Percentiles rank a stretch among this genome's conserved stretches.
phyloP scores from a whole-genome alignment of 2,888 invertebrate species.

The Mimas tiliae region DNA sequence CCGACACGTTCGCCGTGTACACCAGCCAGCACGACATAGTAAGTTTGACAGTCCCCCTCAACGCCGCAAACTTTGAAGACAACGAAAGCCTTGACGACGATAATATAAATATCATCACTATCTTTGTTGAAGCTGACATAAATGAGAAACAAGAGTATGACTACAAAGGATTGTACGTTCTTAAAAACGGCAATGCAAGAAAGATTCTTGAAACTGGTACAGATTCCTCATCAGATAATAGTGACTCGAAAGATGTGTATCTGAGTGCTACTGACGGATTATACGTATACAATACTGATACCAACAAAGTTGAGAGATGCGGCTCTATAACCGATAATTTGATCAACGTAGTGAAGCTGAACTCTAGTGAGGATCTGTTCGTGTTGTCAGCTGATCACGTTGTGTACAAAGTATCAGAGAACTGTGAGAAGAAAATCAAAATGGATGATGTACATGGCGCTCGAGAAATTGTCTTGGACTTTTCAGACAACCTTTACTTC shows the following conservation, averaged over 20 bases:
- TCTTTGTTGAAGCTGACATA: constrained; percentile 47
- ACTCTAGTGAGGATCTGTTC: constrained; percentile 56
- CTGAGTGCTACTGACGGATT: constrained; percentile 49
- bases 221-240: constrained; percentile 46
- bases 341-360: constrained; percentile 54
- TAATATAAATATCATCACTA: constrained; percentile 25
- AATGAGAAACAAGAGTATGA: constrained; percentile 39
- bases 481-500: constrained; percentile 60
- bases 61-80: constrained; percentile 39
- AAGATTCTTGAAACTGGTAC: constrained; percentile 55
- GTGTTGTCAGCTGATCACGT: constrained; percentile 57
- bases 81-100: constrained; percentile 31
- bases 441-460: constrained; percentile 54
- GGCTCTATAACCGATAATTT: constrained; percentile 55
- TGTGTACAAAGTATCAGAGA: constrained; percentile 61
- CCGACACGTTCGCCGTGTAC: constrained; percentile 35
- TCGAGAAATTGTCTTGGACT: constrained; percentile 61
- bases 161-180: constrained; percentile 53
- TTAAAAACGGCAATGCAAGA: constrained; percentile 42
- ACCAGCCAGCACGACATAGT: constrained; percentile 53
- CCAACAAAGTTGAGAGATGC: constrained; percentile 42
- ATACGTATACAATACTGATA: constrained; percentile 45
- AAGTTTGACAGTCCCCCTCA: constrained; percentile 49
- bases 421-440: constrained; percentile 58
- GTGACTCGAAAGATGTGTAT: constrained; percentile 46